These are phyloP conservation scores for Thumatha senex DNA, from an alignment of 2,888 invertebrate species.

Conservation along the genomic window DNA sequence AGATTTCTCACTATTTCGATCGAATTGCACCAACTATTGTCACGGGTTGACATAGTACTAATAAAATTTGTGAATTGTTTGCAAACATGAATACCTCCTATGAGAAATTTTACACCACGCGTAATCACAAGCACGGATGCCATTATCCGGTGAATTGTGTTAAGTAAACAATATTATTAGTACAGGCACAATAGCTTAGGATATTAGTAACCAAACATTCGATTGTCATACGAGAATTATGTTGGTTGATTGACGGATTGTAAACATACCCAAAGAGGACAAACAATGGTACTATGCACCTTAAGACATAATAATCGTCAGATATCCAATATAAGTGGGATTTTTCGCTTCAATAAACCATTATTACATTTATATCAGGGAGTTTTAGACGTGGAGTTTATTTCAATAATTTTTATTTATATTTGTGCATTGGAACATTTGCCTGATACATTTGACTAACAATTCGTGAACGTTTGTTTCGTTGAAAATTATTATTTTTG, in stretches of 20 bases:
- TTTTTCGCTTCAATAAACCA: slow-evolving; percentile 29
- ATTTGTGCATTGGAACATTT: background rate
- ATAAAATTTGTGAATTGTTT: background rate
- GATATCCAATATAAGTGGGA: slow-evolving; percentile 42
- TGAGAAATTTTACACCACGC: slow-evolving; percentile 1
- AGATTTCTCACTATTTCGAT: too few species aligned
- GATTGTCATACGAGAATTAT: slow-evolving; percentile 50
- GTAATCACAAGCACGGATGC: slow-evolving; percentile 17
- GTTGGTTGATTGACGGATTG: slow-evolving; percentile 28
- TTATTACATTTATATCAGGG: slow-evolving; percentile 21
- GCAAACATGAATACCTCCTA: background rate
- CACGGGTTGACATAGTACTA: background rate
- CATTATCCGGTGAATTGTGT: slow-evolving; percentile 29
- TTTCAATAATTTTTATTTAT: background rate
- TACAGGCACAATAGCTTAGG: slow-evolving; percentile 58
- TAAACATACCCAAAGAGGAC: slow-evolving; percentile 41
- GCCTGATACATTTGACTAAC: slow-evolving; percentile 4
- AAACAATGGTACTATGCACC: slow-evolving; percentile 31
- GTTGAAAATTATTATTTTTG: too few species aligned
- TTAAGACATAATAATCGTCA: slow-evolving; percentile 12
- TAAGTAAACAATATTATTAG: slow-evolving; percentile 54
- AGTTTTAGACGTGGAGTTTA: slow-evolving; percentile 19
- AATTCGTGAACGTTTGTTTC: background rate
- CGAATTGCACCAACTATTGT: background rate
- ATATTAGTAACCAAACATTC: slow-evolving; percentile 64